Base-by-base conservation (phyloP, 1,140 invertebrate species). In the Sinella curviseta region DNA sequence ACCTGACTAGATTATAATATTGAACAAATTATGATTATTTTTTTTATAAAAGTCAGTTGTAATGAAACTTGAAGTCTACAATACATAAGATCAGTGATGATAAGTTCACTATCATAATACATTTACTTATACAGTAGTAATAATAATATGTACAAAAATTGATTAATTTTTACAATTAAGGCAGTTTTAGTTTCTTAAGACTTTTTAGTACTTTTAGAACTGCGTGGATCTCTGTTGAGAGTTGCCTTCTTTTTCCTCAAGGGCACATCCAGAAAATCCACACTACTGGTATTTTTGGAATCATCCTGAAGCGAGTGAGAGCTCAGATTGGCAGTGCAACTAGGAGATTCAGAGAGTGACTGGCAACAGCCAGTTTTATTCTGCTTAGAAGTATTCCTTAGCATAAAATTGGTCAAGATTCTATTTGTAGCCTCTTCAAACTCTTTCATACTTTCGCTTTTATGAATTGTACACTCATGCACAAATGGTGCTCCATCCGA, bases 401-500 rank as follows among this genome's bases (percentile, higher is more conserved):
- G 30, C 48, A 73, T 74, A 24, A 73, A 55, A 74, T 73, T 74
- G 78, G 73, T 75, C 74, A 35, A 65, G 55, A 75, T 36, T 48
- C 70, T 74, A 60, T 48, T 74, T 8, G 35, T 33, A 26, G 74
- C 55, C 75, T 76, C 78, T 79, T 79, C 78, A 54, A 79, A 74
- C 36, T 76, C 31, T 67, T 79, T 79, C 60, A 79, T 78, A 74
- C 79, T 80, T 26, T 81, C 80, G 36, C 77, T 81, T 65, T 81
- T 81, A 65, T 81, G 80, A 74, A 78, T 77, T 77, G 80, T 76
- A 55, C 80, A 81, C 77, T 81, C 80, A 65, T 79, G 78, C 60
- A 79, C 74, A 60, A 60, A 30, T 1, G 14, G 1, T 54, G 12
- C 16, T 26, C 75, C 75, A 16, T 26, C n/a, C 12, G 28, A 31